Percentiles rank a stretch among this genome's conserved stretches.
These are phyloP conservation scores for Diaperis boleti DNA, from an alignment of 2,888 invertebrate genomes.

Conservation along the genomic window DNA sequence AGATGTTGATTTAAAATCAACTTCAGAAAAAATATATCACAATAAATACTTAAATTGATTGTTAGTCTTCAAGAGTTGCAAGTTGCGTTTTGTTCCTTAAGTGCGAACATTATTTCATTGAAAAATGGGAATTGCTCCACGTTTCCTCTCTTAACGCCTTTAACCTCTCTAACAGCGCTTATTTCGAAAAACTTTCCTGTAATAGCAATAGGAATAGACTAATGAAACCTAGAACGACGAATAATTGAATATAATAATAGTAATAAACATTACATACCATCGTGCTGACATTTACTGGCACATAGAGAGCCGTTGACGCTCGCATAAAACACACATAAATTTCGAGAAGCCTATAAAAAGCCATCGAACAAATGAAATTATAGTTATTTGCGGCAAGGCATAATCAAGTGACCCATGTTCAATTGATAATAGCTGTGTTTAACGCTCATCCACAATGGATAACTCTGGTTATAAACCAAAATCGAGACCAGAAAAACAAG, in stretches of 20 bases:
- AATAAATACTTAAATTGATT: too few relatives aligned
- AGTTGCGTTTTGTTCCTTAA: too few relatives aligned
- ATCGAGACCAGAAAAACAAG: conserved; percentile 26
- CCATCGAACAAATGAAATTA: conserved; percentile 48
- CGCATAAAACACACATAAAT: conserved; percentile 38
- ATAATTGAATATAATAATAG: conserved; percentile 43
- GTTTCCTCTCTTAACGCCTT: conserved; percentile 16
- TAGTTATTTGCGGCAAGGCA: conserved; percentile 49
- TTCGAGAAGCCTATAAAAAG: conserved; percentile 38
- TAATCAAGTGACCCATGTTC: conserved; percentile 51
- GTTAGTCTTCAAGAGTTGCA: too few relatives aligned
- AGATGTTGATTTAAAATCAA: too few relatives aligned
- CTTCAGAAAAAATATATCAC: too few relatives aligned
- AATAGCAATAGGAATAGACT: conserved; percentile 30
- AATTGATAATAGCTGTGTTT: conserved; percentile 51
- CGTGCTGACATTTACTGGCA: conserved; percentile 34
- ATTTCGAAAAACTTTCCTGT: conserved; percentile 7
- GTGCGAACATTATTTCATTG: too few relatives aligned
- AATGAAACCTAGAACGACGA: conserved; percentile 37
- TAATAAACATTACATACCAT: conserved; percentile 38
- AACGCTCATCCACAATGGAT: conserved; percentile 32
- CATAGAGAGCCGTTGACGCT: conserved; percentile 25
- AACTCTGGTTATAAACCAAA: conserved; percentile 24
- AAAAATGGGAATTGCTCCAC: conserved; percentile 21
- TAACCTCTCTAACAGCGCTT: conserved; percentile 23